Conservation (phyloP, 2,797 vertebrate species). For the Salarias fasciatus region DNA sequence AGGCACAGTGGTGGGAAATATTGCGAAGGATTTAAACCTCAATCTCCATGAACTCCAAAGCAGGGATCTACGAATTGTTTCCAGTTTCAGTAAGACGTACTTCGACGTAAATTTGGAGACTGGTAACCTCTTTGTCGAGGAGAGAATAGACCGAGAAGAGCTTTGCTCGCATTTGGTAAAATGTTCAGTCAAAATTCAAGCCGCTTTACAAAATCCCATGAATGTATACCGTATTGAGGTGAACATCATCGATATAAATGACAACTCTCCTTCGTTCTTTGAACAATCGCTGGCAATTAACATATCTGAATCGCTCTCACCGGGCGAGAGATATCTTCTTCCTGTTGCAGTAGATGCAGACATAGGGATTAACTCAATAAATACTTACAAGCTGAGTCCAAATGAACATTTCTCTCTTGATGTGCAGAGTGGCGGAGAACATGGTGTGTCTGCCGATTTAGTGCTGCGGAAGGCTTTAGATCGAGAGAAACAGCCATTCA, state of each 20-base stretch:
- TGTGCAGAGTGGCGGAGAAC: slow-evolving; percentile 72
- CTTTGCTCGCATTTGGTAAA: slow-evolving; percentile 63
- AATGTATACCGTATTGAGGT: slow-evolving; percentile 79
- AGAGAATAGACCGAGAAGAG: slow-evolving; percentile 74
- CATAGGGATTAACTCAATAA: slow-evolving; percentile 78
- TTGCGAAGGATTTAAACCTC: slow-evolving; percentile 79
- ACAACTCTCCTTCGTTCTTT: slow-evolving; percentile 70
- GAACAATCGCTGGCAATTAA: slow-evolving; percentile 50
- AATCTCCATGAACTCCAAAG: slow-evolving; percentile 64
- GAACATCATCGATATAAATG: slow-evolving; percentile 76
- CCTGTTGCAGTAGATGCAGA: slow-evolving; percentile 80
- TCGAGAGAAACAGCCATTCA: slow-evolving; percentile 73
- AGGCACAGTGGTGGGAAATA: slow-evolving; percentile 81
- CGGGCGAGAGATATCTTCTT: slow-evolving; percentile 73
- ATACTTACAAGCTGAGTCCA: slow-evolving; percentile 78
- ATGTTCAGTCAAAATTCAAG: slow-evolving; percentile 79
- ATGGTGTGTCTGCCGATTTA: slow-evolving; percentile 78
- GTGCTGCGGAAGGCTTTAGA: slow-evolving; percentile 82
- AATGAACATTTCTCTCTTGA: slow-evolving; percentile 80
- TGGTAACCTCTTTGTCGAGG: slow-evolving; percentile 69
- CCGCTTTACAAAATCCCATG: slow-evolving; percentile 76
- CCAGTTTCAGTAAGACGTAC: slow-evolving; percentile 72
- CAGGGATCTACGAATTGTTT: slow-evolving; percentile 73
- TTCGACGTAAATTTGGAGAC: slow-evolving; percentile 74
- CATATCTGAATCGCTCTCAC: slow-evolving; percentile 70